Conservation (phyloP, 2,888 invertebrate species). For the Oxycera nigricornis region DNA sequence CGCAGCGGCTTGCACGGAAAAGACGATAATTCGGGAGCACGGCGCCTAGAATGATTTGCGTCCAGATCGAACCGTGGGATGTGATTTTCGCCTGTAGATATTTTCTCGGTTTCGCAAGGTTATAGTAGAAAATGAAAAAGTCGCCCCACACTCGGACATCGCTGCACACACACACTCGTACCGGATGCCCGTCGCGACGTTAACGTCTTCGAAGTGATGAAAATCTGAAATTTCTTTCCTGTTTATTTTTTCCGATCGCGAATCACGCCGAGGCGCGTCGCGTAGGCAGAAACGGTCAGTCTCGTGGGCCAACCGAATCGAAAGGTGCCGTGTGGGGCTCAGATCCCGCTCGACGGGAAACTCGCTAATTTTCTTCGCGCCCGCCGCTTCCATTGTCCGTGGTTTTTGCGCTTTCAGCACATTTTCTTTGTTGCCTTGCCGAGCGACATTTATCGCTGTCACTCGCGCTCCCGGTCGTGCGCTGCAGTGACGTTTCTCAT, state of each 20-base stretch:
- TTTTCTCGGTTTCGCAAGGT: constrained; percentile 9
- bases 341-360: background rate
- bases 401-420: background rate
- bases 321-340: background rate
- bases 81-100: constrained; percentile 2
- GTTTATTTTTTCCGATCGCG: constrained; percentile 13
- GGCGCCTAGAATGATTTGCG: constrained; percentile 23
- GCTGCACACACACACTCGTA: constrained; percentile 21
- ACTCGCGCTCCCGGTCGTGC: background rate
- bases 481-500: constrained; percentile 10
- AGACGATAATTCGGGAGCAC: background rate
- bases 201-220: constrained; percentile 11
- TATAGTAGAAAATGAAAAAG: constrained; percentile 34
- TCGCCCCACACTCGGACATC: constrained; percentile 13
- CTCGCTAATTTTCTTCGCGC: background rate
- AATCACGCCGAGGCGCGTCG: background rate
- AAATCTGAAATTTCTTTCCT: constrained; percentile 28
- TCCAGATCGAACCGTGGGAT: background rate
- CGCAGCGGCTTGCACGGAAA: background rate
- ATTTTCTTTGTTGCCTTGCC: background rate
- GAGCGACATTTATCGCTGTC: background rate
- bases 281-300: background rate
- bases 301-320: too few species aligned
- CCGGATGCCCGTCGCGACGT: constrained; percentile 14
- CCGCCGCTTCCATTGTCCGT: background rate